phyloP scores from a whole-genome alignment of 2,113 vertebrate genomes.

The Mirounga angustirostris region DNA sequence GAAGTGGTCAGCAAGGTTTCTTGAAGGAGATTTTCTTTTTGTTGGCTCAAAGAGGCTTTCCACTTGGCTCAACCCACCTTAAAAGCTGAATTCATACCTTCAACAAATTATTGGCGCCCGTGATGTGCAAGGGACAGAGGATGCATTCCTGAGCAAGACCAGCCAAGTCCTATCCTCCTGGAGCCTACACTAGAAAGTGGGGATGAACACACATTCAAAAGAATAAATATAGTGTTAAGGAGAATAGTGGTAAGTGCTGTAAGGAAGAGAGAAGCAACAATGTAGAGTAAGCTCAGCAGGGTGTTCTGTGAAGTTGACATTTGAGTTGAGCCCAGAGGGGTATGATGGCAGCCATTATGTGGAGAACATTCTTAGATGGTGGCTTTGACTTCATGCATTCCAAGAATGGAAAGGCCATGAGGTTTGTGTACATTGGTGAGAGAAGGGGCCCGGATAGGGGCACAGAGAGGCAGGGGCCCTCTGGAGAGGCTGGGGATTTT shows the following conservation, averaged over 20 bases:
- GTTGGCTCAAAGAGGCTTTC: not conserved
- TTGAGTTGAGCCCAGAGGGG: not conserved
- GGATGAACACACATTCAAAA: not conserved
- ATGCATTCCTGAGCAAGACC: not conserved
- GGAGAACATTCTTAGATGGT: not conserved
- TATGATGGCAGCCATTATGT: fast-evolving
- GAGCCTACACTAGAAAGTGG: not conserved
- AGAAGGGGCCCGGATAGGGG: not conserved
- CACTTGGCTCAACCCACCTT: not conserved
- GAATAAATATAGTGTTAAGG: not conserved
- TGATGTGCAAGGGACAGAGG: not conserved
- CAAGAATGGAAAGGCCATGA: not conserved
- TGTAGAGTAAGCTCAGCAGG: not conserved
- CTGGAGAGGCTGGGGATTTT: not conserved
- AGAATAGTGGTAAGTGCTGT: not conserved
- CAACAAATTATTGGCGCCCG: not conserved
- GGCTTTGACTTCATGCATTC: fast-evolving
- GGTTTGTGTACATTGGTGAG: not conserved
- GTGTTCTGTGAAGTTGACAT: not conserved
- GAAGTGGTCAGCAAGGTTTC: not conserved
- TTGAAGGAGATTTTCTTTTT: not conserved
- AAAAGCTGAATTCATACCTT: not conserved
- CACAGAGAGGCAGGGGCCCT: not conserved
- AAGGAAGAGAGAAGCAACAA: not conserved
- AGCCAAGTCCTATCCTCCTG: not conserved